phyloP scores from a whole-genome alignment of 2,888 invertebrate species.

The Polymixis flavicincta region DNA sequence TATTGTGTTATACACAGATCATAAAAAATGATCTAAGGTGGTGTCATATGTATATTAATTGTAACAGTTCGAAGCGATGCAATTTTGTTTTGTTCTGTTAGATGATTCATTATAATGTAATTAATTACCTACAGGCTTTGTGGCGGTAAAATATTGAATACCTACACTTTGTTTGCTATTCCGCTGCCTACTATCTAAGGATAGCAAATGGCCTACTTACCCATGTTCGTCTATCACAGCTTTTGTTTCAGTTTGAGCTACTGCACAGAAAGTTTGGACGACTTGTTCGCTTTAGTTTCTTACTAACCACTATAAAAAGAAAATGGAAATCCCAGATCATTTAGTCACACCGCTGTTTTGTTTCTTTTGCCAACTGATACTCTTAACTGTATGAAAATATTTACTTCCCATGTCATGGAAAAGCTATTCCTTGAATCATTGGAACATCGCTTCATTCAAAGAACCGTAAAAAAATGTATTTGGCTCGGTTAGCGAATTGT shows the following conservation, averaged over 20 bases:
- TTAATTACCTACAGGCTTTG: constrained; percentile 59
- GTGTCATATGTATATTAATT: constrained; percentile 60
- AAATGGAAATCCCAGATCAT: constrained; percentile 62
- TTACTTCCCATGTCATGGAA: constrained; percentile 76
- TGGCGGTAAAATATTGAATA: constrained; percentile 56
- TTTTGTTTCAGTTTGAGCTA: constrained; percentile 37
- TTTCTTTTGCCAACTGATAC: constrained; percentile 72
- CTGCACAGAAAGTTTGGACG: constrained; percentile 29
- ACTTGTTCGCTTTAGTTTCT: constrained; percentile 40
- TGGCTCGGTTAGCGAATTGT: constrained; percentile 85
- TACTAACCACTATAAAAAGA: constrained; percentile 46
- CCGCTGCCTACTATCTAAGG: constrained; percentile 65
- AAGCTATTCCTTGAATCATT: constrained; percentile 86
- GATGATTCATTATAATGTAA: constrained; percentile 67
- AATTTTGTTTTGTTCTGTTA: constrained; percentile 59
- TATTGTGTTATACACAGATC: constrained; percentile 43
- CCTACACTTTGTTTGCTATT: constrained; percentile 67
- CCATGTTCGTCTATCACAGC: constrained; percentile 60
- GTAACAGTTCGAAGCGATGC: constrained; percentile 47
- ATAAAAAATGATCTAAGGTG: too few relatives aligned
- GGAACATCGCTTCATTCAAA: constrained; percentile 72
- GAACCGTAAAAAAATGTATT: constrained; percentile 77
- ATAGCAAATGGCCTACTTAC: constrained; percentile 72
- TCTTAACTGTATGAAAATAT: constrained; percentile 67
- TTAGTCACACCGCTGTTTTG: constrained; percentile 61